phyloP scores from a whole-genome alignment of 2,797 vertebrate species.

The Lemur catta region DNA sequence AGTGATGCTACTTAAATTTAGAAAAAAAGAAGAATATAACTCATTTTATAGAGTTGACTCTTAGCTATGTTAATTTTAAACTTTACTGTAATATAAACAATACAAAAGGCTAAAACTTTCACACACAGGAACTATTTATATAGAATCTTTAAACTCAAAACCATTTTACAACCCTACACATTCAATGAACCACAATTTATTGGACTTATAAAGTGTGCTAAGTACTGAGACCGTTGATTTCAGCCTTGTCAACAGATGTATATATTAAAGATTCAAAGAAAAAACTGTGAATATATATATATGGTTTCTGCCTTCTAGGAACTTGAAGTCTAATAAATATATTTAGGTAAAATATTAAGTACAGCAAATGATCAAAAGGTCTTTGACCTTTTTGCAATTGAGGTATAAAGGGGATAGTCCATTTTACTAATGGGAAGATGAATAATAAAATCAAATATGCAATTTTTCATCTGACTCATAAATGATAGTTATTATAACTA shows the following conservation, averaged over 20 bases:
- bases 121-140: neutral
- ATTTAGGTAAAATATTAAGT: neutral
- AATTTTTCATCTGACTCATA: neutral
- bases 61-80: neutral
- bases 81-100: neutral
- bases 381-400: neutral
- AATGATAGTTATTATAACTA: neutral
- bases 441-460: neutral
- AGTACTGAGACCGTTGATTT: neutral
- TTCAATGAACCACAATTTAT: neutral
- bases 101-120: neutral
- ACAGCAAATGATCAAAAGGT: neutral
- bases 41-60: neutral
- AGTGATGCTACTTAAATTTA: neutral
- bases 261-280: neutral
- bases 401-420: rapidly evolving
- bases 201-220: neutral
- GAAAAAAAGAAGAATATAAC: neutral
- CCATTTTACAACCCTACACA: neutral
- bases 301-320: neutral
- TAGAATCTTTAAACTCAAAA: neutral
- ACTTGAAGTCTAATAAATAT: neutral
- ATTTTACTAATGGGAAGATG: neutral
- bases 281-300: neutral
- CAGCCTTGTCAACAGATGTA: neutral